Percentiles rank a stretch among this genome's conserved stretches.
phyloP scores from a whole-genome alignment of 2,797 vertebrate genomes.

The Sebastes umbrosus region DNA sequence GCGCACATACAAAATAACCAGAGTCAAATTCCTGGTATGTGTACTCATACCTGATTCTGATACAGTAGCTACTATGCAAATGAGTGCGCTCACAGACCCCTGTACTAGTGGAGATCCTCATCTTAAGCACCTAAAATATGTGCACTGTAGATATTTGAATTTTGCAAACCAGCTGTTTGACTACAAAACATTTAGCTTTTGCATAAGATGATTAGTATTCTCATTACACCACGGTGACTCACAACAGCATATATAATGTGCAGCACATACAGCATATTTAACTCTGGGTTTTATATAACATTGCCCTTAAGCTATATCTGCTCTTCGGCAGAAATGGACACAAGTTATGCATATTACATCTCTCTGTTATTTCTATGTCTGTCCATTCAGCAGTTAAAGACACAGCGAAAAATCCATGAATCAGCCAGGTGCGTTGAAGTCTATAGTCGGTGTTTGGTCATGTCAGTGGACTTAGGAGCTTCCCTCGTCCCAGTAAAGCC shows the following conservation, averaged over 20 bases:
- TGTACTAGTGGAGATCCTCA: not conserved
- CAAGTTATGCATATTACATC: not conserved
- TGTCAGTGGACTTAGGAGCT: constrained; percentile 26
- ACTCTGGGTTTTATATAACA: constrained; percentile 28
- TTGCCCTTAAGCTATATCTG: constrained; percentile 6
- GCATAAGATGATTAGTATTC: constrained; percentile 19
- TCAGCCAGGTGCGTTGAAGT: not conserved
- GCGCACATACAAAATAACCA: not conserved
- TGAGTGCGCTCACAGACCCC: not conserved
- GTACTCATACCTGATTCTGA: not conserved
- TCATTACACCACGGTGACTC: not conserved
- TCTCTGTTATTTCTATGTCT: not conserved
- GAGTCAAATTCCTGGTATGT: not conserved
- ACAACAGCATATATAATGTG: constrained; percentile 10
- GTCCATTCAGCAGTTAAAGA: not conserved
- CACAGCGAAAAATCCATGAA: not conserved
- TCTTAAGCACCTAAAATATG: not conserved
- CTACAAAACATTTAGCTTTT: constrained; percentile 12
- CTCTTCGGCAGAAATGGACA: not conserved
- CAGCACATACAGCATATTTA: constrained; percentile 27
- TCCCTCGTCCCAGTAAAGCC: constrained; percentile 48
- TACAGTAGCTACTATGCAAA: not conserved
- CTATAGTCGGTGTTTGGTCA: constrained; percentile 9
- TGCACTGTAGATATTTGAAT: not conserved
- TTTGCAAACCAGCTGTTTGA: constrained; percentile 12